Evolutionary conservation across 2,113 vertebrate genomes (phyloP), one percentile per base, ranked within the genome.

Genomic region (Drymodes brunneopygia): DNA sequence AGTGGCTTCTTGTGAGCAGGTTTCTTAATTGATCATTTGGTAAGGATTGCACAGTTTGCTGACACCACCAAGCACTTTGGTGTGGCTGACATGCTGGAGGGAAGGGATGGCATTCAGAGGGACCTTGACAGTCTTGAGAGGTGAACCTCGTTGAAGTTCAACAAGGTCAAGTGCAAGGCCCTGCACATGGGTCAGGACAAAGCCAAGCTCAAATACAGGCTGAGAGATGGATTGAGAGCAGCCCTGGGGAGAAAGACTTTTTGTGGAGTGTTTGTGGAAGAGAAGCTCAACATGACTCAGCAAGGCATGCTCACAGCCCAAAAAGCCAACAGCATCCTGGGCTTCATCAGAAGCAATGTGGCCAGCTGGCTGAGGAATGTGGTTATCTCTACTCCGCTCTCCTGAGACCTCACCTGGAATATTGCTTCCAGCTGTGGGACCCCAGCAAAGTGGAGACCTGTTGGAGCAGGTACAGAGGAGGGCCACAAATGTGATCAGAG

Each of bases 21-120:
- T 84, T 71, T 86, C 28, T 81, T 61, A 31, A 31, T 6, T 54
- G 20, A 27, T 70, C 2, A 2, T 23, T 78, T 81, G n/a, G 7
- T n/a, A 47, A 19, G 2, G n/a, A 44, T 31, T 0, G 0, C 7
- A 1, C 14, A 23, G 18, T 62, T 62, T 50, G 35, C 71, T 56
- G 64, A 17, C 25, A 24, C 20, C 27, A 53, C 31, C 54, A 28
- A 15, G 35, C 0, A 0, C 21, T 48, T 90, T 31, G 22, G 35
- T 61, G 54, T 16, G 27, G 48, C 42, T 89, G 70, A 19, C 11
- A 7, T 0, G 3, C 45, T 47, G 54, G 11, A 69, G 25, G 54
- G n/a, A 53, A 42, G 54, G 40, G 18, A 35, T 54, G 47, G 12
- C 54, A 33, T 77, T 62, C 25, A 69, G 25, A 27, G 40, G 15